Percentiles rank a stretch among this genome's conserved stretches.
These are phyloP conservation scores for Pseudomyrmex gracilis DNA, from an alignment of 1,140 invertebrate species.

Conservation along the genomic window DNA sequence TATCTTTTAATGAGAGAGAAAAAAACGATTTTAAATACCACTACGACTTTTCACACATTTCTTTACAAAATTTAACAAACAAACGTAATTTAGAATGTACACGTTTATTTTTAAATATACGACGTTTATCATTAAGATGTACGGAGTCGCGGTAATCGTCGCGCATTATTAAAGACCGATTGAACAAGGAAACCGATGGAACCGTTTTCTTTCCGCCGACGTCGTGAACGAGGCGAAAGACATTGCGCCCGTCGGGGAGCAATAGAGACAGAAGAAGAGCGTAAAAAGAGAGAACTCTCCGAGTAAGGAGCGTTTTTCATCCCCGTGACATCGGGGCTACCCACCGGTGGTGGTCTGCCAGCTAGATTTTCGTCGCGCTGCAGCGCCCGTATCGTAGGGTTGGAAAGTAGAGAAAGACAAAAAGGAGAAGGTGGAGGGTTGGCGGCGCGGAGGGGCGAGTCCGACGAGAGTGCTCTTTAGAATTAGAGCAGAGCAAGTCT, in stretches of 20 bases:
- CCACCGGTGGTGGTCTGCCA: conserved; percentile 54
- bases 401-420: conserved; percentile 69
- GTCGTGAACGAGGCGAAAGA: conserved; percentile 35
- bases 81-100: neutral
- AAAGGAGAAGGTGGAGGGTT: conserved; percentile 60
- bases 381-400: conserved; percentile 56
- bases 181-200: conserved; percentile 56
- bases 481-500: conserved; percentile 80
- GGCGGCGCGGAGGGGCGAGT: conserved; percentile 64
- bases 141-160: conserved; percentile 1
- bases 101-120: conserved; percentile 12
- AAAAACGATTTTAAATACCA: neutral
- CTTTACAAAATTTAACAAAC: neutral
- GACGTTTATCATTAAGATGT: conserved; percentile 10
- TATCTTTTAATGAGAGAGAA: neutral
- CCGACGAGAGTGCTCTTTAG: conserved; percentile 78
- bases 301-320: conserved; percentile 75
- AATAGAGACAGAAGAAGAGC: conserved; percentile 11
- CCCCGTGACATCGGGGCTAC: conserved; percentile 59
- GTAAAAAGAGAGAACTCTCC: conserved; percentile 28
- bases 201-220: conserved; percentile 46
- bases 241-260: conserved; percentile 1
- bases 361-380: conserved; percentile 68
- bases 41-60: neutral
- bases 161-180: conserved; percentile 54